Evolutionary conservation across 2,113 vertebrate genomes (phyloP), one percentile per base, ranked within the genome.

Genomic region (Brachyhypopomus occidentalis): DNA sequence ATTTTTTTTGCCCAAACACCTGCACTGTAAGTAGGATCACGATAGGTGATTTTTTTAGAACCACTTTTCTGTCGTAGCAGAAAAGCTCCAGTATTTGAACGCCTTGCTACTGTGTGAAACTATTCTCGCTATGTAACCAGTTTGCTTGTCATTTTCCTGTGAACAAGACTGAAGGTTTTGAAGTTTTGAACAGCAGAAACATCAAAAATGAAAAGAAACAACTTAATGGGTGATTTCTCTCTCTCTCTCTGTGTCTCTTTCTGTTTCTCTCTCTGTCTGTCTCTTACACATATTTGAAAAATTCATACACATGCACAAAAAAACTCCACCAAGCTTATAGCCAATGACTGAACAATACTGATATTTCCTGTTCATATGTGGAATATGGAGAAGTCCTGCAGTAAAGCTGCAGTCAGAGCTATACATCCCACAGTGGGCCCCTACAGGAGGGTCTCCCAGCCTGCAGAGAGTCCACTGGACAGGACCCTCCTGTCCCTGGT

Each of bases 371-470:
- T 52, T 52, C 12, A 8, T 11, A n/a, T 59, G 12, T 23, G 64
- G 5, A 73, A 81, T n/a, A 70, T 38, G 19, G 23, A n/a, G 36
- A 52, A 12, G 45, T 52, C 12, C 45, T 14, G 12, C 19, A 22
- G n/a, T 60, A 58, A 4, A 17, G 56, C 41, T 41, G 5, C 41
- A 41, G 41, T 55, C 77, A 52, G 22, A 74, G 38, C 22, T 45
- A 11, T n/a, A 52, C 11, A 27, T 75, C 58, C 52, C 76, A 58
- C 55, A 41, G 17, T 72, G 72, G 76, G 72, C 79, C 76, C 23
- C 72, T 85, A 79, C 72, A 85, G 76, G 77, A 72, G 23, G 48
- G 66, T 52, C 45, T 45, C 41, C 72, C 22, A 34, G 45, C 38
- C 4, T 8, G 72, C 83, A 59, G 12, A 20, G 36, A 27, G 3